These are phyloP conservation scores for Sandelia bainsii DNA, from an alignment of 2,797 vertebrate genomes.

Conservation along the genomic window DNA sequence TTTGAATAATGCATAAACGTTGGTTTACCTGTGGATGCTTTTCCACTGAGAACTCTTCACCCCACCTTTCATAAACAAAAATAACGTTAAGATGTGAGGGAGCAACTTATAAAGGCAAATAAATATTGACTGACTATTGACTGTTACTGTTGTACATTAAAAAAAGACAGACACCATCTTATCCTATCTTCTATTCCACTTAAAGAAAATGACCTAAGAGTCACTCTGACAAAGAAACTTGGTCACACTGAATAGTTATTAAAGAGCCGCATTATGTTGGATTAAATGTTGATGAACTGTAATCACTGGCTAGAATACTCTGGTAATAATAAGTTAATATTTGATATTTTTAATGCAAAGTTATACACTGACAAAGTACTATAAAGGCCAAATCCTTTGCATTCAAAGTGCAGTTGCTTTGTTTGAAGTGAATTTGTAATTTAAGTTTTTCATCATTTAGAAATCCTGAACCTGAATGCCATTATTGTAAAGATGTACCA, in stretches of 20 bases:
- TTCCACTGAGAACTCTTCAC: slow-evolving; percentile 91
- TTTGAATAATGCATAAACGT: background rate
- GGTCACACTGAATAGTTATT: too few species aligned
- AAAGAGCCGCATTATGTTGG: too few species aligned
- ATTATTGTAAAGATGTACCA: background rate
- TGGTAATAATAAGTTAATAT: too few species aligned
- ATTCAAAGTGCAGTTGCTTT: too few species aligned
- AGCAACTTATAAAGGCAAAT: background rate
- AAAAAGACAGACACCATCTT: background rate
- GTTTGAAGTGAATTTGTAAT: too few species aligned
- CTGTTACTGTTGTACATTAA: background rate
- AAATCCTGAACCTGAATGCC: background rate
- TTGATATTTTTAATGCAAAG: too few species aligned
- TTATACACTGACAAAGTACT: background rate
- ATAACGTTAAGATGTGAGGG: background rate
- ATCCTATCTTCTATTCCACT: background rate
- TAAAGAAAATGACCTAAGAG: background rate
- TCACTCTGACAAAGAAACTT: too few species aligned
- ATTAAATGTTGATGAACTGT: too few species aligned
- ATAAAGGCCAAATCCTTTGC: background rate
- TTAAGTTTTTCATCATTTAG: too few species aligned
- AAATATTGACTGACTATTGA: background rate
- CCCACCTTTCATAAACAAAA: slow-evolving; percentile 88
- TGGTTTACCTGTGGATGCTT: slow-evolving; percentile 95
- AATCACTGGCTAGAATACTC: too few species aligned